A percentile compares a stretch with the other conserved stretches of the same genome.
Conservation (phyloP, 2,113 vertebrate species). For the Phaethornis superciliosus region DNA sequence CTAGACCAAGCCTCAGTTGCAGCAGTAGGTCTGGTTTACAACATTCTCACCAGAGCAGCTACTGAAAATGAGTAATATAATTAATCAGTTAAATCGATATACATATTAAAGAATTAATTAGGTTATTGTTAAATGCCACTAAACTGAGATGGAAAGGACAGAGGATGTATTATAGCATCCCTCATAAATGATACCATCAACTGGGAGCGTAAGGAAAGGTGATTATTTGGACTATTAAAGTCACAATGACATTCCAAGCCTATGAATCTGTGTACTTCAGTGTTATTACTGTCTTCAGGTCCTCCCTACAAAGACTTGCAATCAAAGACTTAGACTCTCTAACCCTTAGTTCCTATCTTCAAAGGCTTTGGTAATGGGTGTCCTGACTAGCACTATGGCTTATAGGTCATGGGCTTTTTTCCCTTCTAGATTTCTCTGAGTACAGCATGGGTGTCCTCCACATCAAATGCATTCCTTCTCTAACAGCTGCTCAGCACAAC, state of each 20-base stretch:
- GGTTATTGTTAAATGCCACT: not conserved
- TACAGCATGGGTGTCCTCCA: not conserved
- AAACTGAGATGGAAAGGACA: not conserved
- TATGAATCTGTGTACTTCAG: conserved; percentile 11
- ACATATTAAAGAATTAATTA: not conserved
- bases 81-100: not conserved
- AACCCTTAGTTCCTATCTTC: conserved; percentile 55
- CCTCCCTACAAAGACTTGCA: conserved; percentile 34
- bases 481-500: not conserved
- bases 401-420: not conserved
- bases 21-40: not conserved
- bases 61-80: not conserved
- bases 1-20: not conserved
- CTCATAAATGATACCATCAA: not conserved
- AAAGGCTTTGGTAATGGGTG: conserved; percentile 51
- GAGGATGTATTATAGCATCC: not conserved
- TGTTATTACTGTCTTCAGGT: conserved; percentile 29
- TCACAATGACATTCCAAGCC: conserved; percentile 31
- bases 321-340: conserved; percentile 32
- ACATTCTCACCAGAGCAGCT: not conserved
- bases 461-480: conserved; percentile 41
- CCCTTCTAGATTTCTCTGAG: not conserved
- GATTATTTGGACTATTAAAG: conserved; percentile 18
- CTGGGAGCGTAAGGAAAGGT: not conserved
- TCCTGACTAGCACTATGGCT: conserved; percentile 3